A percentile compares a stretch with the other conserved stretches of the same genome.
phyloP scores from a whole-genome alignment of 2,888 invertebrate genomes.

The Iphiclides podalirius region DNA sequence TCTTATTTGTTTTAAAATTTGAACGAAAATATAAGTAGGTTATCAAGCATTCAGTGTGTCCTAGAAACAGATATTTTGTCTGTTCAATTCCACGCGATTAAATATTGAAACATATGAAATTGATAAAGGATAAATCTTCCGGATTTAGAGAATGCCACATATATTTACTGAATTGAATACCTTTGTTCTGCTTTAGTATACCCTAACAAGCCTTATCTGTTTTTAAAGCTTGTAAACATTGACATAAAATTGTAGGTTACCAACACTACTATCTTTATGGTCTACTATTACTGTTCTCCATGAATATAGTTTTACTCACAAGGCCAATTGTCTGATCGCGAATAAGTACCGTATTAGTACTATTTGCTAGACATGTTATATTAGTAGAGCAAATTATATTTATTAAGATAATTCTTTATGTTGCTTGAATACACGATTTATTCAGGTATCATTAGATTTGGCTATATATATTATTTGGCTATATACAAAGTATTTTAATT shows the following conservation, averaged over 20 bases:
- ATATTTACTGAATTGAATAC: background rate
- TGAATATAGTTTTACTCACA: constrained; percentile 4
- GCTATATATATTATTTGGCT: no score
- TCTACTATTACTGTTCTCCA: constrained; percentile 7
- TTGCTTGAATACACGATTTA: no score
- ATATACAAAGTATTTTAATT: no score
- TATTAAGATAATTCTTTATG: no score
- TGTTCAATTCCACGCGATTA: background rate
- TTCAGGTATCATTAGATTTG: no score
- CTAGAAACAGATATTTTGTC: background rate
- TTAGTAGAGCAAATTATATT: no score
- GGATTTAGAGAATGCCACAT: no score
- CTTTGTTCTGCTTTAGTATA: background rate
- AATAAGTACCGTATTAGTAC: constrained; percentile 6
- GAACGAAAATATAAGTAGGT: no score
- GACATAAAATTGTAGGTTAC: constrained; percentile 15
- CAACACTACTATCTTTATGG: constrained; percentile 14
- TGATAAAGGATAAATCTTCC: background rate
- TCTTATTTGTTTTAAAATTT: no score
- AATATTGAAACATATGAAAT: background rate
- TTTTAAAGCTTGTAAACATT: constrained; percentile 17
- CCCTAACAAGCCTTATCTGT: constrained; percentile 5
- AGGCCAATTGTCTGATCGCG: constrained; percentile 5
- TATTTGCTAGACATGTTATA: constrained; percentile 5
- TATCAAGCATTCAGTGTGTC: background rate